Evolutionary conservation across 2,797 vertebrate species (phyloP).

Genomic region (Sebastiscus tertius): DNA sequence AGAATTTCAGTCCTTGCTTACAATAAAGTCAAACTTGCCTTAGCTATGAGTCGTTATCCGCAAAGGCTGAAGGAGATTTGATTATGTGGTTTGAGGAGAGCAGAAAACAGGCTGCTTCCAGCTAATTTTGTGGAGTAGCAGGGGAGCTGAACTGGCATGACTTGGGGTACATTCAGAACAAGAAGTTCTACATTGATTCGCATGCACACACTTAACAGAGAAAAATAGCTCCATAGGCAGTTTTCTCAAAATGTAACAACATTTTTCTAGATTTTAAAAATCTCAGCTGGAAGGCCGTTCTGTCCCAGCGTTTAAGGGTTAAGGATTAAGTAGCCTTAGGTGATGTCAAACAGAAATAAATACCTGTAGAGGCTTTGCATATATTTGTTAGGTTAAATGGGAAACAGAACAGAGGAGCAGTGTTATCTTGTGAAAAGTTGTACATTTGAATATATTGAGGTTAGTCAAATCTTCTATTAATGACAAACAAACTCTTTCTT

Average conservation of each 20-base stretch:
- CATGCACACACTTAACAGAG: not conserved
- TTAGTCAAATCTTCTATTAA: not conserved
- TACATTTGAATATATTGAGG: not conserved
- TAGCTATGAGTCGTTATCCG: not conserved
- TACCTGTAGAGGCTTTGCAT: conserved; percentile 45
- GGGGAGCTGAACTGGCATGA: not conserved
- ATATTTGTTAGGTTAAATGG: conserved; percentile 29
- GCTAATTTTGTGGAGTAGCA: not conserved
- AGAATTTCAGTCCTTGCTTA: not conserved
- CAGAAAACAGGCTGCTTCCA: not conserved
- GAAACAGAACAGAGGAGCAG: conserved; percentile 27
- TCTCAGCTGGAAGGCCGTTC: not conserved
- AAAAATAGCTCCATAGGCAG: not conserved
- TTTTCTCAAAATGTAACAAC: not conserved
- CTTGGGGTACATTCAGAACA: not conserved
- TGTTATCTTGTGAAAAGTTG: conserved; percentile 16
- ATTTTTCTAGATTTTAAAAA: not conserved
- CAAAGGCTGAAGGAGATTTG: not conserved
- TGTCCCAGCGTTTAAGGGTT: not conserved
- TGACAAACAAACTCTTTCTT: not conserved
- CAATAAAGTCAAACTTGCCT: not conserved
- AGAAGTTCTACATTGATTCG: not conserved
- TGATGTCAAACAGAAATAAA: conserved; percentile 47
- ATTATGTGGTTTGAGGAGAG: not conserved
- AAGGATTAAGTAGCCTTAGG: conserved; percentile 53